Evolutionary conservation across 2,888 invertebrate species (phyloP).

Genomic region (Noctua janthina): DNA sequence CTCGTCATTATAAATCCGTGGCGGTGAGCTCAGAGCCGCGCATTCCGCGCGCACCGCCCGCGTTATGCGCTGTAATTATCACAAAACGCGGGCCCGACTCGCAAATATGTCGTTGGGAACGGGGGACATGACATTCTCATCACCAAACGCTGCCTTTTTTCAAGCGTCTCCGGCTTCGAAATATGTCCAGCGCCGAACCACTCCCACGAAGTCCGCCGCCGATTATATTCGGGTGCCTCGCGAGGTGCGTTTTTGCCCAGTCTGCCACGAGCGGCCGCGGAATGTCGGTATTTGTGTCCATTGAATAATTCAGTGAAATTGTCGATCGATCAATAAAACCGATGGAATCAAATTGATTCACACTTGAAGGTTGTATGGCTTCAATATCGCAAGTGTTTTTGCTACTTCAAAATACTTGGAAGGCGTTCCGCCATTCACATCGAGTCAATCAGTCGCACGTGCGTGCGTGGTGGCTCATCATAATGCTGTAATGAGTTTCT

Average conservation of each 20-base stretch:
- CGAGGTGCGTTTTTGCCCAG: slow-evolving; percentile 80
- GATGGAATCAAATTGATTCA: slow-evolving; percentile 89
- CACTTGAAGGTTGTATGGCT: slow-evolving; percentile 87
- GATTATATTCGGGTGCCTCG: slow-evolving; percentile 81
- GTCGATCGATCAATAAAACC: slow-evolving; percentile 89
- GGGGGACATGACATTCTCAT: slow-evolving; percentile 90
- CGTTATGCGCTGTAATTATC: slow-evolving; percentile 90
- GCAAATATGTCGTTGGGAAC: slow-evolving; percentile 90
- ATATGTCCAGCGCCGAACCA: slow-evolving; percentile 79
- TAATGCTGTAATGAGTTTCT: slow-evolving; percentile 78
- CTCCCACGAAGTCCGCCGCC: slow-evolving; percentile 84
- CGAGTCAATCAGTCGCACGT: slow-evolving; percentile 86
- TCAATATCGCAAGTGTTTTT: slow-evolving; percentile 86
- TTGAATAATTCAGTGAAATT: slow-evolving; percentile 89
- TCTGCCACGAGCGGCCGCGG: slow-evolving; percentile 83
- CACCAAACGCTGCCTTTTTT: slow-evolving; percentile 87
- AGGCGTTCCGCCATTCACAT: slow-evolving; percentile 85
- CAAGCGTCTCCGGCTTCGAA: slow-evolving; percentile 78
- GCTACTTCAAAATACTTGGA: slow-evolving; percentile 85
- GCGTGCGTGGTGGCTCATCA: slow-evolving; percentile 76
- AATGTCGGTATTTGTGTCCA: slow-evolving; percentile 88
- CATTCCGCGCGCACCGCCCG: slow-evolving; percentile 86
- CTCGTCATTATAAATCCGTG: slow-evolving; percentile 88
- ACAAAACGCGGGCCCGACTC: slow-evolving; percentile 88
- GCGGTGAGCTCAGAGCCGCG: slow-evolving; percentile 88